Evolutionary conservation across 2,113 vertebrate species (phyloP), one percentile per base, ranked within the genome.

Genomic region (Seriola quinqueradiata): DNA sequence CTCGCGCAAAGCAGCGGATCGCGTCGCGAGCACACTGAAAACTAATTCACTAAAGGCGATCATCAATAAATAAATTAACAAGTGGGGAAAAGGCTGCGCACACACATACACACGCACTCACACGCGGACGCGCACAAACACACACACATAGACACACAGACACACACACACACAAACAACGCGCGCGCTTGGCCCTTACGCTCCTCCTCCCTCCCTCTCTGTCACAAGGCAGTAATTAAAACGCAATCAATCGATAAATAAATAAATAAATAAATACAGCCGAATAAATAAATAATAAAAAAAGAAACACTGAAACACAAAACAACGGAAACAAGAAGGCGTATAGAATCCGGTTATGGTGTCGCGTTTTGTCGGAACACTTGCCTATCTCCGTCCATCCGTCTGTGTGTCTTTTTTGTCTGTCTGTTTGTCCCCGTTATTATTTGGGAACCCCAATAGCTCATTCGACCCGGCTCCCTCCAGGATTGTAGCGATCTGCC

Each of bases 141-240:
- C 19, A 6, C 55, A 10, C 57, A 48, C 57, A 61, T 25, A n/a
- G 42, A 12, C 64, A 48, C 40, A 1, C 55, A 34, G 54, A n/a
- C 69, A 50, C 63, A 32, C 59, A 50, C 38, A 28, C 67, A 32
- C 36, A 8, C 59, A 6, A 76, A 81, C 84, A 79, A 79, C 87
- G 85, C 75, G 92, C 92, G 89, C 89, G 81, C 84, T 85, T 85
- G 91, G 84, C 88, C 89, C 88, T 82, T 86, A 93, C 89, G 93
- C 94, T 93, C 93, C 94, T 92, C 94, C 94, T 92, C 92, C 90
- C 81, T 88, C 90, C 89, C 91, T 59, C 92, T 65, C 90, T 93
- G 94, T 94, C 94, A 95, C 93, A 92, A 92, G 91, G 91, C 92
- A 93, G 90, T 95, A 95, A 95, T 96, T 95, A 96, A 96, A 96